phyloP scores from a whole-genome alignment of 2,797 vertebrate species.

The Diglossa cyanea region DNA sequence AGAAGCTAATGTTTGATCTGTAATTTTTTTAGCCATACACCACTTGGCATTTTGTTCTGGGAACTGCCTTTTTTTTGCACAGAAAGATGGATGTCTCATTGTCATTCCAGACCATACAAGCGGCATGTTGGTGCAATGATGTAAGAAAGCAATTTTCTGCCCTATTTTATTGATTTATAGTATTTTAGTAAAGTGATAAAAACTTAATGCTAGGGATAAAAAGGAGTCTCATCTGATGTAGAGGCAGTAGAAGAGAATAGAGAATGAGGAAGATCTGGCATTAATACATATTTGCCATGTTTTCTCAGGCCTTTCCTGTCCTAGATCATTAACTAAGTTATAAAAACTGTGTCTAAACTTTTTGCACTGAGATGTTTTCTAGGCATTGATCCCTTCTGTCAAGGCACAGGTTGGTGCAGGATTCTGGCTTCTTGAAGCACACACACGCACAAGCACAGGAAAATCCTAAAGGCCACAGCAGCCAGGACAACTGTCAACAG shows the following conservation, averaged over 20 bases:
- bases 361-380: neutral
- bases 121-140: constrained; percentile 50
- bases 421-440: neutral
- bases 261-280: neutral
- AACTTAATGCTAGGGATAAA: constrained; percentile 58
- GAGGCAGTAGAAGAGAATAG: constrained; percentile 6
- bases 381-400: neutral
- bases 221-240: constrained; percentile 9
- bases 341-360: neutral
- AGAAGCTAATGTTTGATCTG: constrained; percentile 14
- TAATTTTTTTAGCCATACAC: neutral
- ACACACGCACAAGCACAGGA: neutral
- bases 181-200: constrained; percentile 69
- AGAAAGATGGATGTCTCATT: constrained; percentile 62
- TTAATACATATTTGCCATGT: neutral
- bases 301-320: constrained; percentile 4
- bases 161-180: constrained; percentile 68
- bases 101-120: constrained; percentile 61
- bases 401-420: neutral
- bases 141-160: constrained; percentile 71
- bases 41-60: constrained; percentile 4
- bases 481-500: neutral
- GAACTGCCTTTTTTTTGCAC: constrained; percentile 16
- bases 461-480: neutral
- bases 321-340: neutral